These are phyloP conservation scores for Nymphalis polychloros DNA, from an alignment of 2,888 invertebrate species.

Conservation along the genomic window DNA sequence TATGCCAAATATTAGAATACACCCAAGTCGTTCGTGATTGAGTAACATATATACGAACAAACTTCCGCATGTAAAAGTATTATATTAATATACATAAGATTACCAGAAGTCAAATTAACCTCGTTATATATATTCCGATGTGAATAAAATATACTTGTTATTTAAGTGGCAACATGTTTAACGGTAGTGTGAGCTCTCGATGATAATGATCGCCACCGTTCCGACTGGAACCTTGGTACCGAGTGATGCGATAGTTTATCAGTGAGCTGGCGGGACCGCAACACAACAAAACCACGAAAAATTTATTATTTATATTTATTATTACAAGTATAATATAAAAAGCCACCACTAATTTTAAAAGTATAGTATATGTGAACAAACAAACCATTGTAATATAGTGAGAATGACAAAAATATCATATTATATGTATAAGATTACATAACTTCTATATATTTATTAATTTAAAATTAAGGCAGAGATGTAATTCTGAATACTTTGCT, in stretches of 20 bases:
- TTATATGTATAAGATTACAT: no score
- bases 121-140: constrained; percentile 1
- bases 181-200: constrained; percentile 20
- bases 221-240: constrained; percentile 56
- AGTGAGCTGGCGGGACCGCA: constrained; percentile 27
- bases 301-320: background rate
- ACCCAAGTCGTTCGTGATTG: no score
- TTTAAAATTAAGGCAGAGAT: background rate
- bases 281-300: background rate
- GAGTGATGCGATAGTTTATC: constrained; percentile 57
- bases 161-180: constrained; percentile 13
- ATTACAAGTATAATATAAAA: background rate
- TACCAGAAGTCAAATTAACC: constrained; percentile 3
- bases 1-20: no score
- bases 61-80: no score
- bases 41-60: no score
- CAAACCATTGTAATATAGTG: no score
- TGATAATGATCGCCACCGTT: constrained; percentile 41
- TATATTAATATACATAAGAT: background rate
- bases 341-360: no score
- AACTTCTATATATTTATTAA: no score
- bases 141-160: background rate
- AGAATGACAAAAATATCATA: no score
- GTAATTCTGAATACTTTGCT: constrained; percentile 20
- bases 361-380: no score